Evolutionary conservation across 2,797 vertebrate genomes (phyloP), one percentile per base, ranked within the genome.

Genomic region (Catamblyrhynchus diadema): DNA sequence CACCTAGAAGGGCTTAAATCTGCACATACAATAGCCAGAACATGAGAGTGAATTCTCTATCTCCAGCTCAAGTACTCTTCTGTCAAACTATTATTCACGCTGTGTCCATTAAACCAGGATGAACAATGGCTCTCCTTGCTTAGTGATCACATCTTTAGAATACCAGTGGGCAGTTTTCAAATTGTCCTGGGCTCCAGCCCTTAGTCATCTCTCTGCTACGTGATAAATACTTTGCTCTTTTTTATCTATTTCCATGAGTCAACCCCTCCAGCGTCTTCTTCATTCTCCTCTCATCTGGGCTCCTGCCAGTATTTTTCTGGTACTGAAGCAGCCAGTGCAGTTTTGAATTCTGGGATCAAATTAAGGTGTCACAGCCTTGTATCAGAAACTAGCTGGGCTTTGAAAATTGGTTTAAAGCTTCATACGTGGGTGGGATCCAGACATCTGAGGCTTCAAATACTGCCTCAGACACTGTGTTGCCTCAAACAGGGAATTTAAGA

Each of bases 311-410:
- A 79, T 90, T 88, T 94, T 93, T 87, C 77, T 92, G 51, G 19
- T 84, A 66, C 67, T 72, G 65, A 92, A 80, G 42, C 71, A 94
- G 54, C 27, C 64, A 53, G 42, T 18, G 64, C 59, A 72, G 72
- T 92, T 96, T 88, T 93, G 73, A 83, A 86, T 90, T 90, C 73
- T 94, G 77, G 32, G 92, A 96, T 93, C 87, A 96, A 96, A 94
- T 77, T 77, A 91, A 89, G 65, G 83, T 89, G 94, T 85, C 89
- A 73, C 54, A 73, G 73, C 39, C 50, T 70, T 37, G n/a, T 74
- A 77, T 81, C 71, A 86, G 82, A 95, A 92, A 79, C 73, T 91
- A 74, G 41, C 73, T 81, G 67, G 62, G 72, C 73, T 91, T 91
- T 92, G 78, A 85, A 90, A 94, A 91, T 73, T 62, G 15, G 59